Conservation (phyloP, 2,113 vertebrate species). For the Falcunculus frontatus region DNA sequence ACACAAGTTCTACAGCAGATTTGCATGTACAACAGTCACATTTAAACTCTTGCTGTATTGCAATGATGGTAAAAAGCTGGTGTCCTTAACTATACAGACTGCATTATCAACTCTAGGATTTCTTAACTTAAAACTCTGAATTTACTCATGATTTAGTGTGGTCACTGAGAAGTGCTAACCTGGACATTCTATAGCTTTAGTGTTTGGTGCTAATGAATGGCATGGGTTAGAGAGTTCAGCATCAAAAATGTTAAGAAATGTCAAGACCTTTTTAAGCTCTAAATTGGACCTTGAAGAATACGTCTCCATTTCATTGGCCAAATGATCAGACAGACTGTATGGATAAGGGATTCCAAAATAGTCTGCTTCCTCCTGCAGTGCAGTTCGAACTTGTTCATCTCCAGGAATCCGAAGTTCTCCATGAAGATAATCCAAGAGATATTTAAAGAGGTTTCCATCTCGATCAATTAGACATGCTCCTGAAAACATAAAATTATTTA, state of each 20-base stretch:
- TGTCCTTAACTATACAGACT: not conserved
- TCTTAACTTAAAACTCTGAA: not conserved
- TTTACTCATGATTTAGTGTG: not conserved
- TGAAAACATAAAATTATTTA: constrained; percentile 40
- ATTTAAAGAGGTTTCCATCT: constrained; percentile 74
- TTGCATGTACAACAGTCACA: not conserved
- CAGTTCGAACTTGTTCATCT: constrained; percentile 57
- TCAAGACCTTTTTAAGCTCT: constrained; percentile 77
- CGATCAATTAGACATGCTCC: constrained; percentile 73
- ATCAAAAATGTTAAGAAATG: constrained; percentile 43
- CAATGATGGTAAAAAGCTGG: not conserved
- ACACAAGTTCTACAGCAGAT: not conserved
- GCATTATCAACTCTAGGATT: not conserved
- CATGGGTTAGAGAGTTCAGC: not conserved
- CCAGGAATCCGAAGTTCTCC: constrained; percentile 71
- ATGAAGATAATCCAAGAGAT: constrained; percentile 77
- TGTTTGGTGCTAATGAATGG: not conserved
- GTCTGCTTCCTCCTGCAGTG: constrained; percentile 75
- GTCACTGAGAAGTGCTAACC: not conserved
- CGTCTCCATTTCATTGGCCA: constrained; percentile 77
- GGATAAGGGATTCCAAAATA: constrained; percentile 80
- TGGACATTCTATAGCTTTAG: not conserved
- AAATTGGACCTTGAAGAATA: constrained; percentile 70
- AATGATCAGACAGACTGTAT: constrained; percentile 70
- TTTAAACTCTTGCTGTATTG: not conserved